Evolutionary conservation across 2,888 invertebrate species (phyloP).

Genomic region (Selenia dentaria): DNA sequence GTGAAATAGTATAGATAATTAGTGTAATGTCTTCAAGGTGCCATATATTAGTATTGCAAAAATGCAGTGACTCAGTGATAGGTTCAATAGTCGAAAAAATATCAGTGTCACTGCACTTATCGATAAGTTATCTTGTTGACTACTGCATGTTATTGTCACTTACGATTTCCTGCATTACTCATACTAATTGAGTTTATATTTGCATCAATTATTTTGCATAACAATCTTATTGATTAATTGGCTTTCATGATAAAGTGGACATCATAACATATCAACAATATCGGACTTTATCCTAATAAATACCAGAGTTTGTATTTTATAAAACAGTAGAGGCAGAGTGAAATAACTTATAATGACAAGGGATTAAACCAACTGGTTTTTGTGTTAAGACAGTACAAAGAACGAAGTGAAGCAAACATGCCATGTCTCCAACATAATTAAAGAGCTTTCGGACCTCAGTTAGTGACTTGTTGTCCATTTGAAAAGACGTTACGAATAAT

Average conservation of each 20-base stretch:
- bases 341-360: constrained; percentile 1
- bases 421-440: too few relatives aligned
- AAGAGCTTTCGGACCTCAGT: constrained; percentile 33
- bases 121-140: too few relatives aligned
- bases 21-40: too few relatives aligned
- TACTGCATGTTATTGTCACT: too few relatives aligned
- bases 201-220: constrained; percentile 28
- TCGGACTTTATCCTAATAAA: constrained; percentile 7
- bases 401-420: constrained; percentile 37
- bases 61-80: too few relatives aligned
- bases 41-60: too few relatives aligned
- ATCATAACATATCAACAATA: neutral
- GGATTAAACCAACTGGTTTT: neutral
- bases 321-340: neutral
- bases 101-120: too few relatives aligned
- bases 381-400: constrained; percentile 22
- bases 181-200: neutral
- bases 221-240: constrained; percentile 52
- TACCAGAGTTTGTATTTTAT: neutral
- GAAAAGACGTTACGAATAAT: constrained; percentile 38
- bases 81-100: too few relatives aligned
- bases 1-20: too few relatives aligned
- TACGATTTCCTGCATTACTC: too few relatives aligned
- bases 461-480: constrained; percentile 30
- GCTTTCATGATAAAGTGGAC: constrained; percentile 19